Base-by-base conservation (phyloP, 2,797 vertebrate species). In the Schizothorax lantsangensis region DNA sequence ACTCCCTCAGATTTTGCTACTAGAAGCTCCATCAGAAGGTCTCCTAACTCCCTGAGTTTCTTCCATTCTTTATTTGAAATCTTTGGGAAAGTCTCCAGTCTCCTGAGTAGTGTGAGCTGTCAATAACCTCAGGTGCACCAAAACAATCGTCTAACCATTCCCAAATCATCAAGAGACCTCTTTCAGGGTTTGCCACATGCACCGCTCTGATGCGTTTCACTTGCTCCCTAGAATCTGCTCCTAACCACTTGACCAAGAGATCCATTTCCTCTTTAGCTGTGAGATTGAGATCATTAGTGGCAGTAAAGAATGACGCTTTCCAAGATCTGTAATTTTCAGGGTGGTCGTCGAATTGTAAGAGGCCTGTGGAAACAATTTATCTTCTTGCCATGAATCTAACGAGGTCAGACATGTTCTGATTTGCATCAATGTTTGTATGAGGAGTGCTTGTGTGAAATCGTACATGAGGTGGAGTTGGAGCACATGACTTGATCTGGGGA, bases 241-340 rank as follows among this genome's bases (percentile, higher is more conserved):
- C 72, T 36, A 88, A 73, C 75, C 89, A 90, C 26, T 88, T 90
- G n/a, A n/a, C n/a, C n/a, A n/a, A n/a, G n/a, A n/a, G n/a, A n/a
- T n/a, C n/a, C n/a, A n/a, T n/a, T n/a, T n/a, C n/a, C n/a, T n/a
- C n/a, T n/a, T n/a, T n/a, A n/a, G n/a, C n/a, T n/a, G 73, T 19
- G 7, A 89, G 59, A 17, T 74, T 11, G 21, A 86, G 59, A 8
- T n/a, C 81, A 4, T 6, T 26, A 10, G 26, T 57, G n/a, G 82
- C 66, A 45, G 30, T 89, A 12, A 68, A 21, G 47, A 90, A 90
- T 21, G 86, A 86, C 1, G 5, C 4, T 36, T 83, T 74, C 86
- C 88, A 90, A 7, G 73, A 80, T 79, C 75, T 79, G 19, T 78
- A 86, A 38, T 52, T 86, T 45, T 90, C 17, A 6, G 69, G 84